phyloP scores from a whole-genome alignment of 2,113 vertebrate species.

The Camelus dromedarius region DNA sequence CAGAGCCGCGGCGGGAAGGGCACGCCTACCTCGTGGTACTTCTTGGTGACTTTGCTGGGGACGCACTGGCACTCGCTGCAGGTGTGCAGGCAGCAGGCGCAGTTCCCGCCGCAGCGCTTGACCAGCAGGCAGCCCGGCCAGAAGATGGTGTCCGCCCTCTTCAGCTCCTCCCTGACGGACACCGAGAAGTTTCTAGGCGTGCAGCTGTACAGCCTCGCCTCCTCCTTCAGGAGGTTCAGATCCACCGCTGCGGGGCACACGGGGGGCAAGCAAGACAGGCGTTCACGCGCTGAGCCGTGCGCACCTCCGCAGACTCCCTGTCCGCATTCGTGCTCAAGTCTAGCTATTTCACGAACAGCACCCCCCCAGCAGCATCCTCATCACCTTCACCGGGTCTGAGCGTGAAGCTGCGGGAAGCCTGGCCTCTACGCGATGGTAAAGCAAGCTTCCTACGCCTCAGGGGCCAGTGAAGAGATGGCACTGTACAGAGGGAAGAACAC shows the following conservation, averaged over 20 bases:
- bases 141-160: constrained; percentile 96
- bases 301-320: no score
- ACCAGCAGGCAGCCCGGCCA: constrained; percentile 98
- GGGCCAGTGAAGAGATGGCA: constrained; percentile 36
- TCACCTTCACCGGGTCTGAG: constrained; percentile 3
- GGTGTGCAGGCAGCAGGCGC: constrained; percentile 95
- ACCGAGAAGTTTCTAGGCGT: constrained; percentile 98
- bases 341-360: background rate
- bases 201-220: constrained; percentile 96
- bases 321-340: background rate
- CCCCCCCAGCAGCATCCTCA: background rate
- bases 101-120: constrained; percentile 98
- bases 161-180: constrained; percentile 95
- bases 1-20: fast-evolving
- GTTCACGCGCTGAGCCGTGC: background rate
- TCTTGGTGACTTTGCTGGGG: constrained; percentile 94
- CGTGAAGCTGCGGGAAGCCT: background rate
- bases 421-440: constrained; percentile 36
- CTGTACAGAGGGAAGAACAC: constrained; percentile 55
- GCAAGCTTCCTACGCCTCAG: constrained; percentile 74
- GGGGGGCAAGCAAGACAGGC: background rate
- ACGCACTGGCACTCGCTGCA: constrained; percentile 96
- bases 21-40: constrained; percentile 94
- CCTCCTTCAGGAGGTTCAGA: constrained; percentile 96
- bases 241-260: constrained; percentile 89